Evolutionary conservation across 2,797 vertebrate species (phyloP).

Genomic region (Sebastes vulpes): DNA sequence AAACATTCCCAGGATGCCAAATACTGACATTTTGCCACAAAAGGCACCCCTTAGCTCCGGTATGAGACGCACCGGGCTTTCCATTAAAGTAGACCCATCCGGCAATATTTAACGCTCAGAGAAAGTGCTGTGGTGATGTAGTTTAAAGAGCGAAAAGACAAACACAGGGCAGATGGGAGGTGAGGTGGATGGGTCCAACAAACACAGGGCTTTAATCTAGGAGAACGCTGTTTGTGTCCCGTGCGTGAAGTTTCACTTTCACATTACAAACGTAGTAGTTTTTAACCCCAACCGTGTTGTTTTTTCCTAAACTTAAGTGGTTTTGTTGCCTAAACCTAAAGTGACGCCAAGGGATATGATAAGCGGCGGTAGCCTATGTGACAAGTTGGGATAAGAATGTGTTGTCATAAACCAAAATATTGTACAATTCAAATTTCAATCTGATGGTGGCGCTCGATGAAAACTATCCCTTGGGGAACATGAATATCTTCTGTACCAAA

Average conservation of each 20-base stretch:
- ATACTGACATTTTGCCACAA: too few relatives aligned
- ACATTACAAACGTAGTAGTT: not conserved
- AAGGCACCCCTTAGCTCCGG: too few relatives aligned
- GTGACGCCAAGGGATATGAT: not conserved
- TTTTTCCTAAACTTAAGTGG: not conserved
- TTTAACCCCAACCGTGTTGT: not conserved
- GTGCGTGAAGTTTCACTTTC: not conserved
- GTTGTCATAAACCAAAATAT: not conserved
- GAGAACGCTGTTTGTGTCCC: not conserved
- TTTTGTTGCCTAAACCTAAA: not conserved
- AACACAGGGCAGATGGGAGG: too few relatives aligned
- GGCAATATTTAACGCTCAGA: too few relatives aligned
- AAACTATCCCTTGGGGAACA: not conserved
- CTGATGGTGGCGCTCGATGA: not conserved
- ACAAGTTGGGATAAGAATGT: not conserved
- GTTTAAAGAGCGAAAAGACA: too few relatives aligned
- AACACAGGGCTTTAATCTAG: not conserved
- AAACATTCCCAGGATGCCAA: not conserved
- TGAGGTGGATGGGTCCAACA: not conserved
- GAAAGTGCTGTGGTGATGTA: too few relatives aligned
- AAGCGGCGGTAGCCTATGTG: not conserved
- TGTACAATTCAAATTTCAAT: not conserved
- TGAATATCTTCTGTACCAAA: not conserved
- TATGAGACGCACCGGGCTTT: too few relatives aligned
- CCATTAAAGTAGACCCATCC: too few relatives aligned